These are phyloP conservation scores for Thalassophryne amazonica DNA, from an alignment of 2,797 vertebrate genomes.

Conservation along the genomic window DNA sequence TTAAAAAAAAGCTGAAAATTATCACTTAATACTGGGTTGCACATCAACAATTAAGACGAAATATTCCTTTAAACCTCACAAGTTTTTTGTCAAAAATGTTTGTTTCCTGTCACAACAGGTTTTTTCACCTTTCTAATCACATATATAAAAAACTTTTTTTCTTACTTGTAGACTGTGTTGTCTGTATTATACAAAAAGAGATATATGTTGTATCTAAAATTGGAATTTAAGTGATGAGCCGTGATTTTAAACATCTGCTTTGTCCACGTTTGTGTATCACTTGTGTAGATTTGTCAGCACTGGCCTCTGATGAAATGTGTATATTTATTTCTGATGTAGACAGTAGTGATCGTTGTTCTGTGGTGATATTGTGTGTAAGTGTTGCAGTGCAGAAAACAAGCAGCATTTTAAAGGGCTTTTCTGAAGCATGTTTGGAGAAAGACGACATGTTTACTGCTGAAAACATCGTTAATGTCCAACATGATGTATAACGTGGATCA, in stretches of 20 bases:
- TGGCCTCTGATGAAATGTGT: background rate
- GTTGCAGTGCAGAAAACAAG: background rate
- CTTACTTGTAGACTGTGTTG: too few relatives aligned
- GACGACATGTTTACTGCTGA: background rate
- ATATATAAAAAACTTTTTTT: too few relatives aligned
- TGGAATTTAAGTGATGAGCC: too few relatives aligned
- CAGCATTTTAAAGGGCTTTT: conserved; percentile 36
- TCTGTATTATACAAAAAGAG: too few relatives aligned
- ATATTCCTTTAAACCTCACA: too few relatives aligned
- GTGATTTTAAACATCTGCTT: background rate
- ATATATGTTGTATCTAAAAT: too few relatives aligned
- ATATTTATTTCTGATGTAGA: background rate
- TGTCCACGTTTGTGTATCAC: background rate
- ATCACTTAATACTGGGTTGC: too few relatives aligned
- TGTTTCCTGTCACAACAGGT: too few relatives aligned
- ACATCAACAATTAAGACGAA: too few relatives aligned
- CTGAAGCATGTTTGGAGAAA: conserved; percentile 7
- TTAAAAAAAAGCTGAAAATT: too few relatives aligned
- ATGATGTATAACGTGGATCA: background rate
- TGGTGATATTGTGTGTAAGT: conserved; percentile 1
- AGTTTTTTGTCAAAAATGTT: too few relatives aligned
- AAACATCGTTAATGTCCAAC: background rate
- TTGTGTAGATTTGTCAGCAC: background rate
- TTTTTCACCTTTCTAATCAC: too few relatives aligned
- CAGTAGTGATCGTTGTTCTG: background rate